phyloP scores from a whole-genome alignment of 2,888 invertebrate genomes.

The Nymphalis c-album region DNA sequence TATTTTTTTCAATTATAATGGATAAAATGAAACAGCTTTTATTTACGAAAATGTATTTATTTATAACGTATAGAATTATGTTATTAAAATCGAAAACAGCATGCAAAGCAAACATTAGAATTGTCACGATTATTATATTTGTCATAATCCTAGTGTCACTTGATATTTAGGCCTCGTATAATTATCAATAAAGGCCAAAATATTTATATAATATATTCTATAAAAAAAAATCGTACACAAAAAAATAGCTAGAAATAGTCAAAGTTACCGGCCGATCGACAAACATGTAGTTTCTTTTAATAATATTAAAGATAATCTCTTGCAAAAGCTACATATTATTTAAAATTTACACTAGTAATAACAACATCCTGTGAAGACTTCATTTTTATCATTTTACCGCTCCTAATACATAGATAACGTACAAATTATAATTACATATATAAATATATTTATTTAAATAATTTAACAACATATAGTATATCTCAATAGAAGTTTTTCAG shows the following conservation, averaged over 20 bases:
- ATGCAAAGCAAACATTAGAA: conserved; percentile 27
- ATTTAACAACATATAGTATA: no score
- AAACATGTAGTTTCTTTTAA: neutral
- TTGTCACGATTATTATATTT: conserved; percentile 2
- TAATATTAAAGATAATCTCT: conserved; percentile 11
- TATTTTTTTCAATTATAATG: no score
- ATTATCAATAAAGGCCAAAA: neutral
- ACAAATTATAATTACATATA: no score
- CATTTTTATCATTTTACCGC: neutral
- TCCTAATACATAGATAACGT: neutral
- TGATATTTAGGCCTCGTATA: conserved; percentile 1
- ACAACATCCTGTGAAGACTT: neutral
- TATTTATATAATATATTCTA: neutral
- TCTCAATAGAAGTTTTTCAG: no score
- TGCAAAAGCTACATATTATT: conserved; percentile 32
- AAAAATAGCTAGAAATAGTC: no score
- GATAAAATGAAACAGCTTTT: conserved; percentile 5
- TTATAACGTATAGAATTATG: conserved; percentile 8
- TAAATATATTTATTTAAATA: no score
- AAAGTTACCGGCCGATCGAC: neutral
- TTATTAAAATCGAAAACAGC: conserved; percentile 13
- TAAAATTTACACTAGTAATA: neutral
- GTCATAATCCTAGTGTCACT: conserved; percentile 2
- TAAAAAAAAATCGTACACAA: neutral
- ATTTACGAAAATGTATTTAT: conserved; percentile 9